Base-by-base conservation (phyloP, 2,113 vertebrate genomes). In the Seriola aureovittata region DNA sequence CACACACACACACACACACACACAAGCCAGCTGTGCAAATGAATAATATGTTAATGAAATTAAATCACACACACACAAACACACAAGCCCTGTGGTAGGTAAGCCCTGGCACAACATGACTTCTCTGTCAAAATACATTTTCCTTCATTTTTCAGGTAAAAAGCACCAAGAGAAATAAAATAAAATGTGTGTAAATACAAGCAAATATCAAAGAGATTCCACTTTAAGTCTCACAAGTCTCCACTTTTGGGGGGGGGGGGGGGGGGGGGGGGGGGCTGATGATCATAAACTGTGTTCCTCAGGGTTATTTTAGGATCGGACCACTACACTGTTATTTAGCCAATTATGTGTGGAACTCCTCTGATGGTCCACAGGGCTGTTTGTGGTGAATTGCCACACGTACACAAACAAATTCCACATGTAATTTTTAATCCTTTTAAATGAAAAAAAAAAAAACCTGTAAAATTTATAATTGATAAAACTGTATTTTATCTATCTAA, bases 21-120 rank as follows among this genome's bases (percentile, higher is more conserved):
- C 32, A 81, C 34, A 73, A 36, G 32, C 46, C 86, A 89, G 86
- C 73, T 64, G 68, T 82, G 65, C 64, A 81, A 85, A 83, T 29
- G 19, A 73, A 77, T 70, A 80, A 65, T 62, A 78, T 65, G 59
- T 57, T 65, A 63, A 82, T 78, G 38, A 72, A 23, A 54, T 62
- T 48, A 80, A 34, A 50, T 44, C 65, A n/a, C 65, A 46, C 16
- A 42, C 63, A 25, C 42, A 46, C 63, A 25, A 36, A n/a, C 60
- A 46, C 21, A 48, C 46, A 66, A 3, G 21, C 5, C 8, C 68
- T 44, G 54, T 16, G 70, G 38, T 57, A 40, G 36, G 52, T 16
- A 25, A 72, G 12, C 46, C 63, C 46, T 29, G 6, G 23, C n/a
- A 40, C 44, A 32, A 74, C 0, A 12, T 59, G 34, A 75, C 17